These are phyloP conservation scores for Pseudorhiza aurosa DNA, from an alignment of 30 jellyfish, hydroid and myxozoan species.

Conservation along the genomic window DNA sequence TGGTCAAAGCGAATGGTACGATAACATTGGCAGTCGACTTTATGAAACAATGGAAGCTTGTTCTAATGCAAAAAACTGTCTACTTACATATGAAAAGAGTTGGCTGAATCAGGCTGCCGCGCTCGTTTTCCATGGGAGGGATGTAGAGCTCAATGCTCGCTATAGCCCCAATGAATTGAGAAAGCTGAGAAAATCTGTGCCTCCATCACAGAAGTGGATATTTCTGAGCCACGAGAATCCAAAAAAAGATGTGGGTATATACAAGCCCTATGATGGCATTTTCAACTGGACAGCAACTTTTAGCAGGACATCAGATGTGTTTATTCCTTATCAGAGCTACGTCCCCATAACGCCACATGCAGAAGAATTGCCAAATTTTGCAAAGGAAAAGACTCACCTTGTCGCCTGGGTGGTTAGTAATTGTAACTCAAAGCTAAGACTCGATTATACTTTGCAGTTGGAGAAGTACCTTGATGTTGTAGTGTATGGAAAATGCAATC, in stretches of 20 bases:
- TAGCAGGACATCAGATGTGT: constrained; percentile 73
- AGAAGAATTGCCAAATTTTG: constrained; percentile 46
- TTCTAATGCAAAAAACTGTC: constrained; percentile 66
- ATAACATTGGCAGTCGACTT: constrained; percentile 26
- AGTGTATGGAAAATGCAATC: constrained; percentile 89
- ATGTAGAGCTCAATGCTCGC: constrained; percentile 32
- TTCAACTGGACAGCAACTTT: constrained; percentile 95
- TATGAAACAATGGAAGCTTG: constrained; percentile 47
- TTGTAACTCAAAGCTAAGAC: constrained; percentile 72
- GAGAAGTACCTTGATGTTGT: constrained; percentile 77
- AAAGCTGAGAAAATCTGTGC: constrained; percentile 30
- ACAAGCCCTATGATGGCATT: constrained; percentile 78
- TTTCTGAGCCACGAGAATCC: constrained; percentile 96
- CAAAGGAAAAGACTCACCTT: constrained; percentile 67
- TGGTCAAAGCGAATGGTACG: constrained; percentile 59
- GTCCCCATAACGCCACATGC: neutral
- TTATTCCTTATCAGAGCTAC: constrained; percentile 5
- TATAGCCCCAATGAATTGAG: constrained; percentile 47
- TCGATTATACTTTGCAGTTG: constrained; percentile 79
- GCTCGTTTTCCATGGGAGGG: constrained; percentile 87
- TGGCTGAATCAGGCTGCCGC: constrained; percentile 65
- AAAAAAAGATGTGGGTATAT: neutral
- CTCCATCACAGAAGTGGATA: constrained; percentile 80
- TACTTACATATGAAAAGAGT: constrained; percentile 71
- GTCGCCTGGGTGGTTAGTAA: constrained; percentile 91